Base-by-base conservation (phyloP, 2,113 vertebrate species). In the Himantopus leucocephalus region DNA sequence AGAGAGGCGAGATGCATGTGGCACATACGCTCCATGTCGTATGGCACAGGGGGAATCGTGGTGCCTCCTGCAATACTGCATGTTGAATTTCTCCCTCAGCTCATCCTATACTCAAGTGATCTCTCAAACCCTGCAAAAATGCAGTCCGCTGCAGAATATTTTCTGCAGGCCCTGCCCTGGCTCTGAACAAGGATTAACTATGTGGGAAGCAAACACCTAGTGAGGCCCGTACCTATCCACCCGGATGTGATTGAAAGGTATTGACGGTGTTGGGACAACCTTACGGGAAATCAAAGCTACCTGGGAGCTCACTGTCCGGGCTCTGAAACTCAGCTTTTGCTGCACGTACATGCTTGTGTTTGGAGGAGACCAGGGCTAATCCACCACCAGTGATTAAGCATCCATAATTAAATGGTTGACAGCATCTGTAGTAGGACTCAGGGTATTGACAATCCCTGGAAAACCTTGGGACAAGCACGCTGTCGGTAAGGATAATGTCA, bases 41-140 rank as follows among this genome's bases (percentile, higher is more conserved):
- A 7, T 15, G 43, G 43, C 39, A 43, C 22, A 22, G 34, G 32
- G 30, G 18, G 50, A 41, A n/a, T 14, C 0, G 0, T 55, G 53
- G 56, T 85, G 13, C n/a, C 47, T 92, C 43, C 39, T 88, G 82
- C 43, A 41, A 9, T 41, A 47, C 1, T 81, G 16, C 27, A 24
- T 10, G 7, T n/a, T 26, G 35, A 48, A 58, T 55, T 19, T 11
- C 30, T 87, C 30, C 59, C 48, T 78, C 64, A 55, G 16, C 52
- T 59, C 16, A 43, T 37, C 1, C 0, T 19, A 24, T 21, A 50
- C 19, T 8, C 58, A 88, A 75, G 16, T 8, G 32, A 12, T 15
- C 3, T 77, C 73, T 71, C 60, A 75, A 62, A 66, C 13, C 17
- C 52, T 86, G 64, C 7, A 55, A 87, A 62, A 71, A 55, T 12